Percentiles rank a stretch among this genome's conserved stretches.
Conservation (phyloP, 2,797 vertebrate species). For the Phylloscopus collybita region DNA sequence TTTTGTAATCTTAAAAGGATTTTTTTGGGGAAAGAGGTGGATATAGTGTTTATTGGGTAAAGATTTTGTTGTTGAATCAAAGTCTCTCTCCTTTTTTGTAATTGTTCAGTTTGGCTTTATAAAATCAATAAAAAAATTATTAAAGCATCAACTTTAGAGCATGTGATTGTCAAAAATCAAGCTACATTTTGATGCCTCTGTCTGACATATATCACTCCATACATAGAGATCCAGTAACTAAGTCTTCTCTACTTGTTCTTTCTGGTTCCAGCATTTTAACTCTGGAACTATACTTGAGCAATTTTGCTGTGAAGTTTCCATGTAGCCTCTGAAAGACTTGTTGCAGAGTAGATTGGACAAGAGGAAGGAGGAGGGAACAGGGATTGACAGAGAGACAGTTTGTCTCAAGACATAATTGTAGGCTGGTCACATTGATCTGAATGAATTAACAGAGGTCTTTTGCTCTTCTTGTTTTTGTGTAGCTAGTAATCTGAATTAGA, state of each 20-base stretch:
- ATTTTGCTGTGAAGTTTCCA: neutral
- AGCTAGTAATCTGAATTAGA: neutral
- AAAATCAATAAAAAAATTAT: neutral
- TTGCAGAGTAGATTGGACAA: neutral
- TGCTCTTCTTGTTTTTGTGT: neutral
- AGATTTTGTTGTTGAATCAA: neutral
- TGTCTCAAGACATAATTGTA: neutral
- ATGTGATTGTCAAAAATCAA: neutral
- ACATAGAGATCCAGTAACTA: neutral
- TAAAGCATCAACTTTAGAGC: neutral
- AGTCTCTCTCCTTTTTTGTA: neutral
- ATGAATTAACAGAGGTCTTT: neutral
- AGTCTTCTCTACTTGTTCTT: neutral
- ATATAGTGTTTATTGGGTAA: neutral
- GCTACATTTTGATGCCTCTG: neutral
- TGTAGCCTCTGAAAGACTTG: neutral
- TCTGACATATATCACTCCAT: neutral
- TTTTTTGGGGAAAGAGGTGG: fast-evolving
- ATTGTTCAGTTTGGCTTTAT: neutral
- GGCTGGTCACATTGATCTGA: neutral
- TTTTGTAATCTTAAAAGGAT: neutral
- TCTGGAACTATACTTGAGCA: neutral
- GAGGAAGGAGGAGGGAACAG: neutral
- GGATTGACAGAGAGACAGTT: neutral
- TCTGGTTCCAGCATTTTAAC: neutral